Conservation (phyloP, 2,797 vertebrate genomes). For the Bradypodion ventrale region DNA sequence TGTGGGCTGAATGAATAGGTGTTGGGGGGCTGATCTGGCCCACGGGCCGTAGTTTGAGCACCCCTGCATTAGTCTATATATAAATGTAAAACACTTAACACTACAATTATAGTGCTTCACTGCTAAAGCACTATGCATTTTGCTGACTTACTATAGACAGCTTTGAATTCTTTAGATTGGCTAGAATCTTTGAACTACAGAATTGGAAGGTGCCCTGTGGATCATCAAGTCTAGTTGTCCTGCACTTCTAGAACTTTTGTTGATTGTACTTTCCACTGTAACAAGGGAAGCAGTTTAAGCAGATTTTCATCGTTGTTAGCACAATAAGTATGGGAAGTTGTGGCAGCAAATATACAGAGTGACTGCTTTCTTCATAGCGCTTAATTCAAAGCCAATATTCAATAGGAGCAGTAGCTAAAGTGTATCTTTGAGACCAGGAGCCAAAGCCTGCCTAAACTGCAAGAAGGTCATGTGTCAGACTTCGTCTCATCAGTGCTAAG, state of each 20-base stretch:
- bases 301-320: slow-evolving; percentile 18
- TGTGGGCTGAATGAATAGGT: no score
- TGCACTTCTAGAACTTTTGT: no score
- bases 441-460: not conserved
- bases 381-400: not conserved
- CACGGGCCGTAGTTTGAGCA: no score
- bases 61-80: not conserved
- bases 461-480: not conserved
- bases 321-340: not conserved
- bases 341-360: slow-evolving; percentile 19
- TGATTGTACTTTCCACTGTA: not conserved
- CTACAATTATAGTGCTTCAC: not conserved
- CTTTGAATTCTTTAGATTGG: not conserved
- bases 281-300: not conserved
- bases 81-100: not conserved
- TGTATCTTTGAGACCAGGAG: not conserved
- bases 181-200: no score
- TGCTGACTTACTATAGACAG: not conserved
- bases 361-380: not conserved
- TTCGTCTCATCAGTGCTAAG: not conserved
- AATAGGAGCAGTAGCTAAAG: not conserved
- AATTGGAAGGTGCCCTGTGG: no score
- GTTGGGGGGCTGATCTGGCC: no score
- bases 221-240: no score
- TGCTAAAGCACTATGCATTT: not conserved